A percentile compares a stretch with the other conserved stretches of the same genome.
phyloP scores from a whole-genome alignment of 2,888 invertebrate species.

The Sinohyriopsis cumingii region DNA sequence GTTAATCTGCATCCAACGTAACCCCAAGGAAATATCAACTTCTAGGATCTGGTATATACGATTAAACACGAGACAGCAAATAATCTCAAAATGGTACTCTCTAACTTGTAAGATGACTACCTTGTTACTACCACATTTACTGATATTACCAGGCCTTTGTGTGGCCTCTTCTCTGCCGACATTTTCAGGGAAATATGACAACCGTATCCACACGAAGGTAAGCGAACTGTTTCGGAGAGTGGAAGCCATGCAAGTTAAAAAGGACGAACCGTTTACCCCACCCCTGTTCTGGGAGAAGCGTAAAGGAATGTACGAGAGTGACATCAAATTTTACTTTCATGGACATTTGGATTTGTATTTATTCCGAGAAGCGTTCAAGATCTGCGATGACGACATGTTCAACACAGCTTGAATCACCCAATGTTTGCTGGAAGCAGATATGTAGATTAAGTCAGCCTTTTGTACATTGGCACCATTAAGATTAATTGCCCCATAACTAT shows the following conservation, averaged over 20 bases:
- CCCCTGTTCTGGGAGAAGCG: slow-evolving; percentile 50
- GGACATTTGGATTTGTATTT: slow-evolving; percentile 46
- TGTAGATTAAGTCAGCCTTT: slow-evolving; percentile 26
- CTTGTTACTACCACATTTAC: too few species aligned
- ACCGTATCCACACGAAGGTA: slow-evolving; percentile 21
- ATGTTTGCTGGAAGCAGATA: slow-evolving; percentile 53
- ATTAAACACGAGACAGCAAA: too few species aligned
- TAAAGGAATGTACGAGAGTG: slow-evolving; percentile 59
- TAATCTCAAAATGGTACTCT: too few species aligned
- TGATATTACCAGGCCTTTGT: too few species aligned
- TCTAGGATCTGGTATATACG: too few species aligned
- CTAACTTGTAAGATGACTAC: too few species aligned
- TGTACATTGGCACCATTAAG: too few species aligned
- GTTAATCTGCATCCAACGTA: too few species aligned
- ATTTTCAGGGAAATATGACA: too few species aligned
- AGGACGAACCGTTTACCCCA: slow-evolving; percentile 33
- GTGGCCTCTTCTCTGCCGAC: too few species aligned
- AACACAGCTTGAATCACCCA: slow-evolving; percentile 60
- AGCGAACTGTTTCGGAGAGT: slow-evolving; percentile 34
- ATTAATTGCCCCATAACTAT: too few species aligned
- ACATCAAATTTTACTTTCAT: slow-evolving; percentile 59
- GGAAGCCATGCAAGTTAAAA: slow-evolving; percentile 37
- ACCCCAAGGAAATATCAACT: too few species aligned
- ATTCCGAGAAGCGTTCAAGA: slow-evolving; percentile 45
- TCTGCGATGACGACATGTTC: slow-evolving; percentile 66